These are phyloP conservation scores for Tanypteryx hageni DNA, from an alignment of 2,888 invertebrate genomes.

Conservation along the genomic window DNA sequence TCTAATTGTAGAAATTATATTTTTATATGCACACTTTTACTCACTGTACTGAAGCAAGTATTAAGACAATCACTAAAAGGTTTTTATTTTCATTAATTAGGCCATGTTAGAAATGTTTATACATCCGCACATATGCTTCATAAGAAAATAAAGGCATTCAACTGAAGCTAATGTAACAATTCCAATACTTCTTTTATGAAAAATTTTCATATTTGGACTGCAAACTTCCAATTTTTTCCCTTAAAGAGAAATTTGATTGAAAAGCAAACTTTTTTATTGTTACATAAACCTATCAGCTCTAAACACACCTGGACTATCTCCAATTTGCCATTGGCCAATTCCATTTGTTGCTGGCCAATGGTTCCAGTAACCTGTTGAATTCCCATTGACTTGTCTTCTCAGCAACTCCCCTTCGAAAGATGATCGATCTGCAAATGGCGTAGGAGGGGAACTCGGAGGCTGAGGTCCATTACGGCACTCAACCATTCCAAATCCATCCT, in stretches of 20 bases:
- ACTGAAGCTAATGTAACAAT: no score
- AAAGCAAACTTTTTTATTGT: neutral
- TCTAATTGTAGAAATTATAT: neutral
- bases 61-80: no score
- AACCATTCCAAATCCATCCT: constrained; percentile 63
- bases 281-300: neutral
- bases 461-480: constrained; percentile 75
- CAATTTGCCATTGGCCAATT: constrained; percentile 8
- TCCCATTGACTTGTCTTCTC: constrained; percentile 71
- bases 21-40: no score
- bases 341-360: constrained; percentile 42
- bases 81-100: no score
- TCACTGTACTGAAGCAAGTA: no score
- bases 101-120: no score
- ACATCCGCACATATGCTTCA: no score
- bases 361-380: constrained; percentile 64
- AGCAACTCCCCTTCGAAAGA: constrained; percentile 73
- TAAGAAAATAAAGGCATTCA: no score
- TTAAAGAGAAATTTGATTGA: no score
- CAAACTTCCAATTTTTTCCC: no score
- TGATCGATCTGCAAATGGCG: constrained; percentile 84
- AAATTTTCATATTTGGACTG: no score
- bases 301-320: neutral
- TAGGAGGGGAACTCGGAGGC: constrained; percentile 84
- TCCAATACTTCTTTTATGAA: no score